Evolutionary conservation across 2,797 vertebrate genomes (phyloP), one percentile per base, ranked within the genome.

Genomic region (Oreortyx pictus): DNA sequence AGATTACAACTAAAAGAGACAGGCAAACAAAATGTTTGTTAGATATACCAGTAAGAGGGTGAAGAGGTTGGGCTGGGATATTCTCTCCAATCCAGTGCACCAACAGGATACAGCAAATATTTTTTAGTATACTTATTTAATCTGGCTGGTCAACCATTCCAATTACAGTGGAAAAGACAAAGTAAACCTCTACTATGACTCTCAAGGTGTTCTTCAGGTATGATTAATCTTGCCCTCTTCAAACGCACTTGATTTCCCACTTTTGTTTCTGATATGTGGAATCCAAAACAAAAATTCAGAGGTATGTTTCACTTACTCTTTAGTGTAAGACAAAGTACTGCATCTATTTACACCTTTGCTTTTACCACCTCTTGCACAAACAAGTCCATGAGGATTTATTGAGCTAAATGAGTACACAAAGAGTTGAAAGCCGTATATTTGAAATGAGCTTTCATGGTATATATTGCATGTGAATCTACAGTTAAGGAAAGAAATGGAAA

Each of bases 391-490:
- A 65, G 13, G 49, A 29, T 3, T 73, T 49, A 9, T 0, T 44
- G 44, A 60, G 9, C 5, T 5, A 19, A 8, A 2, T 41, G 22
- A 52, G 24, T 29, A 39, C 7, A 7, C 10, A 61, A 59, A 66
- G 5, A 24, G 1, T 72, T 56, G 44, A 7, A 79, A 73, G 33
- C 22, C 65, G 25, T 5, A 1, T 13, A 7, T 19, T 46, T 74
- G 22, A 52, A 62, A 56, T 54, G 4, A 79, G 18, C 27, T 29
- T 16, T 46, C n/a, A 50, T 8, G 2, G 6, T 31, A 19, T 23
- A 78, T 71, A 41, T 1, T 43, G 4, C 7, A 61, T 0, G 0
- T 56, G 41, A 83, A 60, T n/a, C 8, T 31, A 52, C 11, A 3
- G 33, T 56, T 82, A 82, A 82, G 14, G 7, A 12, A 85, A 82